Percentiles rank a stretch among this genome's conserved stretches.
phyloP scores from a whole-genome alignment of 92 coral and sea anemone genomes.

The Epizoanthus illoricatus region DNA sequence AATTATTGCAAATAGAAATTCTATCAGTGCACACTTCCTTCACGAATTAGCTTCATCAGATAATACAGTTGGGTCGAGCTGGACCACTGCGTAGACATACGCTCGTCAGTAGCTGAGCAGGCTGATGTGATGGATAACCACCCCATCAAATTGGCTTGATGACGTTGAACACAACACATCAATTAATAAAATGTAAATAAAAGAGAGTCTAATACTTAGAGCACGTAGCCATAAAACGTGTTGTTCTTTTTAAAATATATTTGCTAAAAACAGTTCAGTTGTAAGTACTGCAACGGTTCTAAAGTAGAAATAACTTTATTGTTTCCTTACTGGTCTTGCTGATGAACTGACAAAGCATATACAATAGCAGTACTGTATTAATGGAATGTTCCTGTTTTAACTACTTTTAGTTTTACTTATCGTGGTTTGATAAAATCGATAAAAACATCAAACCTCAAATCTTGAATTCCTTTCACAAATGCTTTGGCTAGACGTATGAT shows the following conservation, averaged over 20 bases:
- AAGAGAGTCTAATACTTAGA: background rate
- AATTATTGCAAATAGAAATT: too few relatives aligned
- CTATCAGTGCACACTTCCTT: too few relatives aligned
- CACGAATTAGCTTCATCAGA: too few relatives aligned
- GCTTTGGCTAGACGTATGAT: background rate
- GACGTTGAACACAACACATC: background rate
- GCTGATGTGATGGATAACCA: background rate
- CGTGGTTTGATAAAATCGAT: background rate
- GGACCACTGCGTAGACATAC: too few relatives aligned
- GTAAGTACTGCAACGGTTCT: too few relatives aligned
- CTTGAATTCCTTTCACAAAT: background rate
- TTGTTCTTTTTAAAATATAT: background rate
- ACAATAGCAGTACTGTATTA: too few relatives aligned
- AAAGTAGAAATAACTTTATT: too few relatives aligned
- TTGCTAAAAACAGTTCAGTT: background rate
- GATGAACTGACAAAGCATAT: too few relatives aligned
- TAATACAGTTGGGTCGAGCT: too few relatives aligned
- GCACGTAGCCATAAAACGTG: background rate
- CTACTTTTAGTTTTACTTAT: background rate
- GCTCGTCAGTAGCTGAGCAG: too few relatives aligned
- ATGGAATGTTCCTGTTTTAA: too few relatives aligned
- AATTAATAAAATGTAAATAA: constrained; percentile 9
- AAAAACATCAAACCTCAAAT: background rate
- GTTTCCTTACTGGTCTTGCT: too few relatives aligned
- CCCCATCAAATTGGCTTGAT: background rate